Percentiles rank a stretch among this genome's conserved stretches.
These are phyloP conservation scores for Fratercula arctica DNA, from an alignment of 2,797 vertebrate genomes.

Conservation along the genomic window DNA sequence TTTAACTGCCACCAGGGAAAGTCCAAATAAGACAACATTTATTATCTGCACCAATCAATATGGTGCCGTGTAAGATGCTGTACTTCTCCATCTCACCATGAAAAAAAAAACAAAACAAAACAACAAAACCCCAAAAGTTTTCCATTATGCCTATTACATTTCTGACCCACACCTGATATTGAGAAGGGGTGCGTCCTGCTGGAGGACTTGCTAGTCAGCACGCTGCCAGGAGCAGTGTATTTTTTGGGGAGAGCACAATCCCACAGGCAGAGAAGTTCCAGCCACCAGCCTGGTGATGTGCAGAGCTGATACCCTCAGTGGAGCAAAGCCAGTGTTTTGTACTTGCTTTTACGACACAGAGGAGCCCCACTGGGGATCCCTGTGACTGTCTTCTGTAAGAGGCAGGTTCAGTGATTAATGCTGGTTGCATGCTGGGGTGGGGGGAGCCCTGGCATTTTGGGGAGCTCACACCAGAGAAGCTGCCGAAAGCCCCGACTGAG, in stretches of 20 bases:
- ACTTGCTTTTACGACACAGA: background rate
- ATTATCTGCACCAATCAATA: background rate
- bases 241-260: background rate
- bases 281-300: background rate
- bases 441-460: background rate
- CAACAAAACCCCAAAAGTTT: background rate
- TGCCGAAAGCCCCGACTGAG: accelerated
- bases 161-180: background rate
- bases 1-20: background rate
- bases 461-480: background rate
- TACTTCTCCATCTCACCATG: background rate
- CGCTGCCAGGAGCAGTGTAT: background rate
- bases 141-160: background rate
- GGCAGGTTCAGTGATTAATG: accelerated
- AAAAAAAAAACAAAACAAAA: background rate
- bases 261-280: accelerated
- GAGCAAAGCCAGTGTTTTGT: background rate
- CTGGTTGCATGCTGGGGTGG: too few species aligned
- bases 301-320: accelerated
- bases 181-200: background rate
- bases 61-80: accelerated
- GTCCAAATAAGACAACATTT: accelerated
- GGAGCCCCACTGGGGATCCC: background rate
- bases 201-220: background rate
- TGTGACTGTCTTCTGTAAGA: accelerated